These are phyloP conservation scores for Patella caerulea DNA, from an alignment of 2,888 invertebrate species.

Conservation along the genomic window DNA sequence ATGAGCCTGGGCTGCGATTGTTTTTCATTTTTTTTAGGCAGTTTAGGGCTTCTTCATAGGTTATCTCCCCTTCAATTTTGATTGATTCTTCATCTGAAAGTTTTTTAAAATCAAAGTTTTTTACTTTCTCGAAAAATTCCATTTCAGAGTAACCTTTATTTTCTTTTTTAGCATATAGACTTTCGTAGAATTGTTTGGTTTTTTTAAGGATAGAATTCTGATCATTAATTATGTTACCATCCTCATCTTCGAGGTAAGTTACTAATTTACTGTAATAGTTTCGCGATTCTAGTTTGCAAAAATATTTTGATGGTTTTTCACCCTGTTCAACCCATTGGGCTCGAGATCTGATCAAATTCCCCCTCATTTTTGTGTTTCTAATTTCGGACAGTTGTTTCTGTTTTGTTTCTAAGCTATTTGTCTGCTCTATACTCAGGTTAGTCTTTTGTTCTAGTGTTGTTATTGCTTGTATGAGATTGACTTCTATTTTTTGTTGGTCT, in stretches of 20 bases:
- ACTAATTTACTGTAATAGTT: constrained; percentile 20
- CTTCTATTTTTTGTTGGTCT: background rate
- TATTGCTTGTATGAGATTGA: background rate
- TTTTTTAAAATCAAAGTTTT: background rate
- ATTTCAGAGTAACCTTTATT: background rate
- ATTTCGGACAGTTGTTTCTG: constrained; percentile 1
- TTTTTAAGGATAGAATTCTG: background rate
- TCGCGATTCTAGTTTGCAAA: constrained; percentile 22
- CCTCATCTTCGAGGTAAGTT: background rate
- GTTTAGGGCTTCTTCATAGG: background rate
- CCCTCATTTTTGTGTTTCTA: constrained; percentile 17
- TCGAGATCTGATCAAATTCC: constrained; percentile 6
- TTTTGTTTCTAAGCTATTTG: background rate
- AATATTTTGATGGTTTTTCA: constrained; percentile 26
- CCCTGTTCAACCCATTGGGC: constrained; percentile 21
- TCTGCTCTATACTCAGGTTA: background rate
- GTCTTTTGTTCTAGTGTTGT: background rate
- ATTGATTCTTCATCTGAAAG: background rate
- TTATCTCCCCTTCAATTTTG: background rate
- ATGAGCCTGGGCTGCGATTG: constrained; percentile 23
- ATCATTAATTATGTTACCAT: constrained; percentile 3
- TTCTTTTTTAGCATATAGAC: background rate
- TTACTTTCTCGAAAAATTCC: background rate
- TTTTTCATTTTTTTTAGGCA: constrained; percentile 3
- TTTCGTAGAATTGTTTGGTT: background rate